Evolutionary conservation across 1,140 invertebrate genomes (phyloP), one percentile per base, ranked within the genome.

Genomic region (Himalopsyche phryganea): DNA sequence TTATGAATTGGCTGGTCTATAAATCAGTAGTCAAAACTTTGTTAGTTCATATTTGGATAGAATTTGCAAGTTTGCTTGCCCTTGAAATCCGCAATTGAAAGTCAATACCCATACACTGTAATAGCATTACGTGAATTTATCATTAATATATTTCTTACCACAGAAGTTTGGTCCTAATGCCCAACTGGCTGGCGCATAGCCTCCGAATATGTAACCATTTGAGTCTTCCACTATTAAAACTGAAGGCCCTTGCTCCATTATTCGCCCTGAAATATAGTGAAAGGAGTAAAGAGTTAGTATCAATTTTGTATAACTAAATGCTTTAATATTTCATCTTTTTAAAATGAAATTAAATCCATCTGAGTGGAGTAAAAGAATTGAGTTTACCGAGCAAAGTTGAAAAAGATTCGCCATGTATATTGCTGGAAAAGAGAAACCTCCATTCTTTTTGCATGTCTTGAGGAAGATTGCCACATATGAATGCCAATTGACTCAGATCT

Each of bases 131-230:
- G n/a, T n/a, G n/a, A n/a, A n/a, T n/a, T n/a, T n/a, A n/a, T n/a
- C n/a, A 28, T 28, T 28, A 9, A 28, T 28, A 28, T 5, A 3
- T n/a, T 41, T 23, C 51, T 51, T 44, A 59, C 61, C 61, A 9
- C 6, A 13, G 66, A 76, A 78, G 61, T 72, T 71, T 35, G 76
- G 72, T 7, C 73, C 69, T 33, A 75, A 62, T 1, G 76, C 68
- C 91, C 92, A 95, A 54, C 83, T 83, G 28, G 83, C 78, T 0
- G 89, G 81, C 0, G 91, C 89, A 79, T 89, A 95, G 32, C 89
- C 92, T 9, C 92, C 94, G 77, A 96, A 96, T 3, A 93, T 84
- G 68, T 91, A 81, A n/a, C 89, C 89, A 65, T 85, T 82, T 44
- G 80, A 83, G 66, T 95, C 91, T 69, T 89, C 87, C 1, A 92